phyloP scores from a whole-genome alignment of 2,888 invertebrate species.

The Cyclophora albipunctata region DNA sequence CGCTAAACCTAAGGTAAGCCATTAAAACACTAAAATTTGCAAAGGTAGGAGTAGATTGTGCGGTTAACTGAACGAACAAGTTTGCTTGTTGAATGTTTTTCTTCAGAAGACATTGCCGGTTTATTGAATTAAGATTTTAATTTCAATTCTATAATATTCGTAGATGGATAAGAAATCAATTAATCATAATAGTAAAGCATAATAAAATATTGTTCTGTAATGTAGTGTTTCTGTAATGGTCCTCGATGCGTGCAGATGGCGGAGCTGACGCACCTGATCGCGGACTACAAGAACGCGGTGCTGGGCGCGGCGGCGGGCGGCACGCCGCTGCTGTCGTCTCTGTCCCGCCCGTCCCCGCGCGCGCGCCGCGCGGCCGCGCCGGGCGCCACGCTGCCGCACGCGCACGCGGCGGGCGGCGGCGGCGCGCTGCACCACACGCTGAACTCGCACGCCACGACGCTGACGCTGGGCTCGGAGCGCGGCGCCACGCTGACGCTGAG shows the following conservation, averaged over 20 bases:
- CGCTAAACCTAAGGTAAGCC: slow-evolving; percentile 88
- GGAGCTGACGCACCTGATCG: slow-evolving; percentile 92
- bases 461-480: slow-evolving; percentile 58
- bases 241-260: slow-evolving; percentile 77
- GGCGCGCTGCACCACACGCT: slow-evolving; percentile 73
- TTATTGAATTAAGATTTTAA: no score
- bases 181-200: no score
- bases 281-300: slow-evolving; percentile 94
- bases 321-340: slow-evolving; percentile 86
- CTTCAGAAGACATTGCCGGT: no score
- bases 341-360: slow-evolving; percentile 82
- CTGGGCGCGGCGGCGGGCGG: slow-evolving; percentile 83
- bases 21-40: neutral
- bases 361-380: slow-evolving; percentile 65
- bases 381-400: slow-evolving; percentile 49
- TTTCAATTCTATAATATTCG: no score
- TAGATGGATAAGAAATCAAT: no score
- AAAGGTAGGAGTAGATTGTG: neutral
- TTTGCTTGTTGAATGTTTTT: no score
- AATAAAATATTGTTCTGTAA: no score
- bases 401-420: slow-evolving; percentile 43
- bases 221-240: no score
- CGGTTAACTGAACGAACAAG: no score
- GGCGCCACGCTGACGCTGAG: slow-evolving; percentile 55
- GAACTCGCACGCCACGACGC: slow-evolving; percentile 73